Conservation (phyloP, 2,888 invertebrate species). For the Phasia obesa region DNA sequence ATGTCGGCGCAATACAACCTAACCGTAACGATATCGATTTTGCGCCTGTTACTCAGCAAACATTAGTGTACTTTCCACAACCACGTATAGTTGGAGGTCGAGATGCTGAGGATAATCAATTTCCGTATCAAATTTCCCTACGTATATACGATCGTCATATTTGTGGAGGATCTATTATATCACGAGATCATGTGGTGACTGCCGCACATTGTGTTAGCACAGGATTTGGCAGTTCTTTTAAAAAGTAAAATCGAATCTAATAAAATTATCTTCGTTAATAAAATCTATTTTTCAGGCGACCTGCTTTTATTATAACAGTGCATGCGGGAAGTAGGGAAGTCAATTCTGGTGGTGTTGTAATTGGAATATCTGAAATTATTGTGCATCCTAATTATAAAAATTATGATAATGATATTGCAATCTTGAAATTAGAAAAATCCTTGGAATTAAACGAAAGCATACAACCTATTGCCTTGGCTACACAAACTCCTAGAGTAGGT, state of each 20-base stretch:
- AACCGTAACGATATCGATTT: conserved; percentile 75
- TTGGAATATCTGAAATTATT: conserved; percentile 72
- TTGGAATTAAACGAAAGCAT: conserved; percentile 72
- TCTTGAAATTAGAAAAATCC: conserved; percentile 74
- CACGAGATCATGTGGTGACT: conserved; percentile 75
- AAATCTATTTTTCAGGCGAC: conserved; percentile 70
- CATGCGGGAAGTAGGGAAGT: conserved; percentile 75
- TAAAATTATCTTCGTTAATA: neutral
- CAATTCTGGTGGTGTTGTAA: conserved; percentile 71
- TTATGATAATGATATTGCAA: conserved; percentile 76
- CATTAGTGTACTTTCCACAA: conserved; percentile 41
- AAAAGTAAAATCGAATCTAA: conserved; percentile 15
- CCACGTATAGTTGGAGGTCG: conserved; percentile 78
- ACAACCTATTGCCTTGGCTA: conserved; percentile 74
- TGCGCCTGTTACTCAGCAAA: conserved; percentile 11
- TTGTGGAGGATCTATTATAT: conserved; percentile 80
- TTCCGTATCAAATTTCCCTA: conserved; percentile 82
- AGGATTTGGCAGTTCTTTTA: conserved; percentile 14
- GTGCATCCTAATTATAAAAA: conserved; percentile 75
- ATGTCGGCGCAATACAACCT: conserved; percentile 50
- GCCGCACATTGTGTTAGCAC: conserved; percentile 79
- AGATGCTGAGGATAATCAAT: conserved; percentile 78
- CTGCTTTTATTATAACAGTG: conserved; percentile 72
- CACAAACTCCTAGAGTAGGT: conserved; percentile 72
- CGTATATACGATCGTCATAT: conserved; percentile 72